Base-by-base conservation (phyloP, 2,797 vertebrate species). In the Morelia viridis region DNA sequence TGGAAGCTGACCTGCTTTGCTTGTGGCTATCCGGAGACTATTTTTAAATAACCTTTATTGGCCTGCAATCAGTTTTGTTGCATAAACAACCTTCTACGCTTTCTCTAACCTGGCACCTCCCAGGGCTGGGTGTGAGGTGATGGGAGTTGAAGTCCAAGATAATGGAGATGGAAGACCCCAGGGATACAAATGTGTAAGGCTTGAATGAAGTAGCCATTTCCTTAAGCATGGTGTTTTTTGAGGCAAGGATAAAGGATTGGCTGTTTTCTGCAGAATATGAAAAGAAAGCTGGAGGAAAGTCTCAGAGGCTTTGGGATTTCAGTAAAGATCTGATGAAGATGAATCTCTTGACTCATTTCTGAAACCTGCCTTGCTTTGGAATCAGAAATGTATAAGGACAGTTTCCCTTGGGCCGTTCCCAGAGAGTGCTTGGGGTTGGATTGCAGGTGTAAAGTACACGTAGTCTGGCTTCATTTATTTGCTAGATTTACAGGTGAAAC, bases 321-420 rank as follows among this genome's bases (percentile, higher is more conserved):
- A 80, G 24, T 90, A 93, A 76, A 93, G 64, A 87, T 91, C 53
- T 60, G 46, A 26, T 91, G 92, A 87, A 89, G 87, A 95, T 84
- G 93, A 76, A n/a, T 58, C 56, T 58, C 28, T 17, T 3, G 17
- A 1, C n/a, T 35, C 80, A 10, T 0, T 0, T 93, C 91, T 91
- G 89, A 89, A 90, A 41, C 88, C 94, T 93, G 76, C 84, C 83
- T 61, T 62, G 22, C 50, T 94, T 31, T 58, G 62, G 24, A 15
- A 12, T 13, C 2, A 1, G 6, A 6, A 62, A 12, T 4, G 50
- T 8, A 8, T 8, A 53, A 53, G 50, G 50, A 53, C 50, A 53
- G 50, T 53, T 53, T 53, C 50, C 7, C 50, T 53, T 53, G 7
- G 50, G 50, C 50, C 1, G 50, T 53, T 53, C 8, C 50, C 50